Percentiles rank a stretch among this genome's conserved stretches.
phyloP scores from a whole-genome alignment of 2,888 invertebrate species.

The Diaperis boleti region DNA sequence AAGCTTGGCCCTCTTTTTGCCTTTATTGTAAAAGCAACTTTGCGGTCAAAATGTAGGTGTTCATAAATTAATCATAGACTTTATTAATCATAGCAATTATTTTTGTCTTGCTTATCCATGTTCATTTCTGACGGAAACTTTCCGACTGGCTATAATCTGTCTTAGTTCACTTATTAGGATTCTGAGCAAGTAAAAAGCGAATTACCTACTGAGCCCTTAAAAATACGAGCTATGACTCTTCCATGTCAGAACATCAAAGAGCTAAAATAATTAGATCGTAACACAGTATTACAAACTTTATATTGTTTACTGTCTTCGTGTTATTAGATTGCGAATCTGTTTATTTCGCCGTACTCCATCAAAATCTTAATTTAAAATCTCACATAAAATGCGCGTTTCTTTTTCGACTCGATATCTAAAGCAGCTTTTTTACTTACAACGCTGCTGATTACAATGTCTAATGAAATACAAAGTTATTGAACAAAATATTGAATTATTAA shows the following conservation, averaged over 20 bases:
- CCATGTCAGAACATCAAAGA: conserved; percentile 18
- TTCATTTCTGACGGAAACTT: too few species aligned
- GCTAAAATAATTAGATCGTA: conserved; percentile 25
- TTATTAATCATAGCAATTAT: too few species aligned
- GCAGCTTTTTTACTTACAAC: conserved; percentile 10
- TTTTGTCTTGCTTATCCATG: too few species aligned
- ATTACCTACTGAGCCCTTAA: neutral
- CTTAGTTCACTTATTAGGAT: neutral
- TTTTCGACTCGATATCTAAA: conserved; percentile 4
- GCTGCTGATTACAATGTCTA: conserved; percentile 17
- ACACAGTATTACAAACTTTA: neutral
- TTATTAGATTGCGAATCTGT: conserved; percentile 2
- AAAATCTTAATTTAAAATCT: conserved; percentile 13
- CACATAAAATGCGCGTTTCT: neutral
- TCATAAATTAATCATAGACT: too few species aligned
- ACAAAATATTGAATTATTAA: too few species aligned
- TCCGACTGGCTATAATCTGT: too few species aligned
- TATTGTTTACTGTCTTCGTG: conserved; percentile 21
- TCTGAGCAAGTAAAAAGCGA: neutral
- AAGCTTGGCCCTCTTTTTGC: too few species aligned
- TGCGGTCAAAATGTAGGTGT: too few species aligned
- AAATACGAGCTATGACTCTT: conserved; percentile 4
- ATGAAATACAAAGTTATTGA: conserved; percentile 14
- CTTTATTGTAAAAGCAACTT: too few species aligned
- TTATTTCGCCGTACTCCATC: conserved; percentile 9